Base-by-base conservation (phyloP, 2,797 vertebrate species). In the Sciaenops ocellatus region DNA sequence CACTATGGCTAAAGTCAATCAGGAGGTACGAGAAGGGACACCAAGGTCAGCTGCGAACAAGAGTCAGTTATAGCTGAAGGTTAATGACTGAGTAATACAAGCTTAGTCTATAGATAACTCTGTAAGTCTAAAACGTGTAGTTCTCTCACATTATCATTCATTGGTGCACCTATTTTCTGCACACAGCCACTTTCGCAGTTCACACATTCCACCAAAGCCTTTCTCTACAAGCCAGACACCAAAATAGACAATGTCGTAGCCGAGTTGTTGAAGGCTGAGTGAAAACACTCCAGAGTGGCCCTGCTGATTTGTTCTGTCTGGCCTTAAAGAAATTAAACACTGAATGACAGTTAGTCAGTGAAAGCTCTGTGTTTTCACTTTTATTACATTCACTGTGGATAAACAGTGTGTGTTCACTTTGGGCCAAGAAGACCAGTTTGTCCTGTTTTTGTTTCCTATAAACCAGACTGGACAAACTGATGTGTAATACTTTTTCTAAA, bases 11-110 rank as follows among this genome's bases (percentile, higher is more conserved):
- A 55, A 55, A 61, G 59, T 42, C 50, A 60, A 74, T 38, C 15
- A 76, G 17, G 60, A 61, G 65, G 41, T 28, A 73, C 56, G 41
- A 79, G 67, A 44, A 47, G 48, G 51, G 48, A 15, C 76, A 70
- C 15, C 20, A 7, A 82, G 83, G 73, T 83, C 79, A 85, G 70
- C 30, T n/a, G 38, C 73, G 75, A 79, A 84, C 74, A 55, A 76
- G 78, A 66, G 60, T 51, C 64, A 3, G 38, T 63, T 63, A 67
- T 34, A 84, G 64, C 77, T 75, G 18, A 78, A 69, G 72, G 62
- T 67, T 73, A 60, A 63, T 57, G 47, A 28, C 41, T 2, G 4
- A 54, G 76, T 59, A 64, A 73, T 44, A 54, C 55, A 48, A 69
- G 42, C 26, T 9, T 6, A 51, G 13, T 69, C 50, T 85, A 67